Conservation (phyloP, 1,140 invertebrate species). For the Drosophila elegans region DNA sequence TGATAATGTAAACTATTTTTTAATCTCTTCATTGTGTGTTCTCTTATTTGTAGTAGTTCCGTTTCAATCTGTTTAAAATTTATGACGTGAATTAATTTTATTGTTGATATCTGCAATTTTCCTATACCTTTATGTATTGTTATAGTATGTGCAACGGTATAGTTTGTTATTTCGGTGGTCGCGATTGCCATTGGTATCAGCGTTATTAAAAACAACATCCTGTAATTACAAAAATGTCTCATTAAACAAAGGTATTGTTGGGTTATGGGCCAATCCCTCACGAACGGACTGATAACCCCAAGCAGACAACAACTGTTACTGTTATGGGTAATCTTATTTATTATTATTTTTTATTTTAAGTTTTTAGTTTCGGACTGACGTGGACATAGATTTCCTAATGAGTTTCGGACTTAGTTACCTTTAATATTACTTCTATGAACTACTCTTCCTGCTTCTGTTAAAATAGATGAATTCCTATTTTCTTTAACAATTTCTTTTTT, state of each 20-base stretch:
- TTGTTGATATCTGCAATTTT: neutral
- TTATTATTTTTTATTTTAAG: no score
- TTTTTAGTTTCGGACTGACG: no score
- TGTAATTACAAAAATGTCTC: no score
- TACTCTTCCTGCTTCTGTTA: neutral
- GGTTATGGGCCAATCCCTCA: no score
- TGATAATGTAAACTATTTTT: slow-evolving; percentile 1
- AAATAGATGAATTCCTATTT: neutral
- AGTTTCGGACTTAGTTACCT: no score
- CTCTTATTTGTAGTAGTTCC: neutral
- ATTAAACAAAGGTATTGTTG: no score
- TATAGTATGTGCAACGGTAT: neutral
- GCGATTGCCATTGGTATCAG: neutral
- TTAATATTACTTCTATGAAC: neutral
- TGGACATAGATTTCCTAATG: no score
- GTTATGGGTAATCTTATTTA: slow-evolving; percentile 9
- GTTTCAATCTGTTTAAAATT: neutral
- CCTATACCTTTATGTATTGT: slow-evolving; percentile 3
- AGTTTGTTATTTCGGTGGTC: neutral
- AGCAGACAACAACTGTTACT: no score
- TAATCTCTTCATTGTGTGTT: neutral
- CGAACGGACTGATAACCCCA: no score
- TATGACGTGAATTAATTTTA: slow-evolving; percentile 1
- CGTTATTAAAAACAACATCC: no score
- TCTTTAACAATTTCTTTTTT: slow-evolving; percentile 1